These are phyloP conservation scores for Adineta ricciae DNA, from an alignment of 2,888 invertebrate species.

Conservation along the genomic window DNA sequence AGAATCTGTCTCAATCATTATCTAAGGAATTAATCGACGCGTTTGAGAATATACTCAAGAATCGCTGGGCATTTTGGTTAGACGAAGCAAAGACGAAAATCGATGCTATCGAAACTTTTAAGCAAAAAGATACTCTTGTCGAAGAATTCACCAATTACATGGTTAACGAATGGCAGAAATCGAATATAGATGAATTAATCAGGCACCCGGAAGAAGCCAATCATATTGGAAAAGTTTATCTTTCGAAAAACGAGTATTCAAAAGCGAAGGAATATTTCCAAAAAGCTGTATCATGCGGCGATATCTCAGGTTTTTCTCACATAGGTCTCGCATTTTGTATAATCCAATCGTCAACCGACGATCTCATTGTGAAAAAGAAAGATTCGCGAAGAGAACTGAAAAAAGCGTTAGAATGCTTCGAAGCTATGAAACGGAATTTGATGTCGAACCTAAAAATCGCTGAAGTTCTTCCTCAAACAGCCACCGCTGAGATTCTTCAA, in stretches of 20 bases:
- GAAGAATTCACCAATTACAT: not conserved
- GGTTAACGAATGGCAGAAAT: not conserved
- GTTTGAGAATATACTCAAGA: not conserved
- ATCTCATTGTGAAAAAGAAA: not conserved
- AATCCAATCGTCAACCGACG: not conserved
- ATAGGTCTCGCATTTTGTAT: not conserved
- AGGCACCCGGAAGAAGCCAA: not conserved
- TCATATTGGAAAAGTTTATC: not conserved
- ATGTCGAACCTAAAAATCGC: not conserved
- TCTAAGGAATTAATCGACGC: not conserved
- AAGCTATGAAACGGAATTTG: not conserved
- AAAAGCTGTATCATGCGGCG: not conserved
- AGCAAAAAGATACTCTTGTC: not conserved
- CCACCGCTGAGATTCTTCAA: not conserved
- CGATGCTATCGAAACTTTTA: not conserved
- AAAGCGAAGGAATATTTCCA: not conserved
- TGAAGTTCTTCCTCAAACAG: not conserved
- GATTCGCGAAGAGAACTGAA: not conserved
- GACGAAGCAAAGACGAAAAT: not conserved
- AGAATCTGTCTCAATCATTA: not conserved
- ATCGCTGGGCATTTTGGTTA: constrained; percentile 10
- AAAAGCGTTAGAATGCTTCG: not conserved
- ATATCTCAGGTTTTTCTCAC: not conserved
- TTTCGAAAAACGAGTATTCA: not conserved
- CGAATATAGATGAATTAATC: not conserved